Evolutionary conservation across 1,140 invertebrate species (phyloP).

Genomic region (Ceratina calcarata): DNA sequence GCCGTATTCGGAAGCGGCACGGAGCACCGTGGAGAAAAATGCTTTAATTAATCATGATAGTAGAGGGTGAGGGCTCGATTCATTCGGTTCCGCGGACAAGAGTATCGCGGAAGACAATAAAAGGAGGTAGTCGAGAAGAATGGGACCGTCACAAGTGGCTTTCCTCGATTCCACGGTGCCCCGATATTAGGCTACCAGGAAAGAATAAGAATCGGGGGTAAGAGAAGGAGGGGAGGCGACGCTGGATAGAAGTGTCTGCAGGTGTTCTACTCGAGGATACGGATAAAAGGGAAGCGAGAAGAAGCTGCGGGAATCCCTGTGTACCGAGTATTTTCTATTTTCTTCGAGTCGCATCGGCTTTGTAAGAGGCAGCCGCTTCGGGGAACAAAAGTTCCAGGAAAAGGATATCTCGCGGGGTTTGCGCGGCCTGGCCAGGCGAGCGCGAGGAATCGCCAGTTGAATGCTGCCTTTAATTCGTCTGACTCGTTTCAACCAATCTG

Average conservation of each 20-base stretch:
- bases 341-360: neutral
- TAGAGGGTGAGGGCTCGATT: neutral
- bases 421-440: neutral
- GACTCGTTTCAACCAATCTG: neutral
- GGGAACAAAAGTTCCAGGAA: neutral
- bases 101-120: constrained; percentile 31
- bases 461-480: neutral
- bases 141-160: constrained; percentile 32
- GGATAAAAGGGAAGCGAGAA: constrained; percentile 23
- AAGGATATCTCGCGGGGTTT: neutral
- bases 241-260: neutral
- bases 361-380: neutral
- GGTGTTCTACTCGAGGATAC: neutral
- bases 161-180: constrained; percentile 5
- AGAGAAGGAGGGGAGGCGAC: neutral
- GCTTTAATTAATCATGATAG: constrained; percentile 30
- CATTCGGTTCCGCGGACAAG: neutral
- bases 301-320: neutral
- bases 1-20: neutral
- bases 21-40: neutral
- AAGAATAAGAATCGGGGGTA: constrained; percentile 16
- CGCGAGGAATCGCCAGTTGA: neutral
- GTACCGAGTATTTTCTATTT: constrained; percentile 31
- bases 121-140: neutral
- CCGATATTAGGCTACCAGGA: neutral